Evolutionary conservation across 2,888 invertebrate species (phyloP).

Genomic region (Hirtodrosophila duncani): DNA sequence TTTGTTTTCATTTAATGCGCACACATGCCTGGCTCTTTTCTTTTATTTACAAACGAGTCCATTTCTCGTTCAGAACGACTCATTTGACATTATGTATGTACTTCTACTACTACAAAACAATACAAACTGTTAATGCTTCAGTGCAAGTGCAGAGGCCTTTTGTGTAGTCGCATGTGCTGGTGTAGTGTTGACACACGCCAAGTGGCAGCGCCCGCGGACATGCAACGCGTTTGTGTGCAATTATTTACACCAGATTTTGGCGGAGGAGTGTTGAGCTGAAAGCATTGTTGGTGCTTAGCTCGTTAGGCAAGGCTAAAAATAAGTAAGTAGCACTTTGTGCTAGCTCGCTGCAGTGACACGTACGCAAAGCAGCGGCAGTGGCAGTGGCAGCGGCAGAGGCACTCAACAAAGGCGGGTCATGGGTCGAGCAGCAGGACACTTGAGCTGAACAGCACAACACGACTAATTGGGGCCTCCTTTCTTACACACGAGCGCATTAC

Average conservation of each 20-base stretch:
- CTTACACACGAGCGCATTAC: constrained; percentile 42
- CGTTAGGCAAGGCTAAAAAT: constrained; percentile 49
- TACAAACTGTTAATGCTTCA: too few species aligned
- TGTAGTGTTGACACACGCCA: constrained; percentile 54
- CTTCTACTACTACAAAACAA: too few species aligned
- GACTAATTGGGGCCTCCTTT: constrained; percentile 60
- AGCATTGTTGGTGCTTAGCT: constrained; percentile 48
- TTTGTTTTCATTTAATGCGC: constrained; percentile 24
- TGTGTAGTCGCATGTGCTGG: constrained; percentile 13
- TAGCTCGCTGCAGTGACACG: constrained; percentile 3
- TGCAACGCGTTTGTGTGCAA: constrained; percentile 46
- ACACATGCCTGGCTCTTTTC: constrained; percentile 37
- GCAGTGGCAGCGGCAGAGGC: background rate
- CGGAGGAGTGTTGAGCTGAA: constrained; percentile 5
- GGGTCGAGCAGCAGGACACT: constrained; percentile 51
- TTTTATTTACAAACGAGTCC: too few species aligned
- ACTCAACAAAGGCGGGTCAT: constrained; percentile 15
- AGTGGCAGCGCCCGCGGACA: constrained; percentile 51
- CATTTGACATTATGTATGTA: too few species aligned
- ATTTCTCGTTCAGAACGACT: too few species aligned
- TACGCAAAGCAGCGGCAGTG: constrained; percentile 21
- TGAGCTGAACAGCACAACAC: constrained; percentile 55
- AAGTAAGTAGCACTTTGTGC: constrained; percentile 1
- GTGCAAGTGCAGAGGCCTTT: too few species aligned
- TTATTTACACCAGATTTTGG: constrained; percentile 40